These are phyloP conservation scores for Dicyrtoma fusca DNA, from an alignment of 2,888 invertebrate species.

Conservation along the genomic window DNA sequence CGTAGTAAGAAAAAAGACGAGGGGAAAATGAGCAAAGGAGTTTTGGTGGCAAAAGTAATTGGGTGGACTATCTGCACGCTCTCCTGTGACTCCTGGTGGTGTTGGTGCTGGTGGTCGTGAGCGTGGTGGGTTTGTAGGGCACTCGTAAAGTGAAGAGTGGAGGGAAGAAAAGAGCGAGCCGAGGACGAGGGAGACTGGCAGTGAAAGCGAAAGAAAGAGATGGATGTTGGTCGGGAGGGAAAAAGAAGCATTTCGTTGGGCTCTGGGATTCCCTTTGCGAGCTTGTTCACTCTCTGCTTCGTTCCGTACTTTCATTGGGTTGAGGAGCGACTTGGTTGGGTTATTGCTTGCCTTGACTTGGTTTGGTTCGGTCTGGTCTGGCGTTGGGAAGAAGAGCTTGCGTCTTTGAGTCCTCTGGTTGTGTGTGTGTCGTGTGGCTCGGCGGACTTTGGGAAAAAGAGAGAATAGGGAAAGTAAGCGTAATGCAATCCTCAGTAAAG, in stretches of 20 bases:
- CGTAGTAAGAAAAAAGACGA: constrained; percentile 7
- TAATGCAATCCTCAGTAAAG: constrained; percentile 40
- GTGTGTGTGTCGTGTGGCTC: background rate
- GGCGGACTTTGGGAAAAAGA: background rate
- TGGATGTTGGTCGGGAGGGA: background rate
- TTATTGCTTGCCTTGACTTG: background rate
- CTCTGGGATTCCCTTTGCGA: constrained; percentile 3
- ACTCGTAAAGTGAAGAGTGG: no score
- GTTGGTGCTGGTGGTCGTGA: no score
- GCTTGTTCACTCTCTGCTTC: no score
- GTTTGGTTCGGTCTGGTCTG: background rate
- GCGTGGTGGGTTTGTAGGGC: background rate
- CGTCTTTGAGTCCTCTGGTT: constrained; percentile 20
- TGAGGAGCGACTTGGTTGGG: background rate
- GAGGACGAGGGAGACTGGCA: background rate
- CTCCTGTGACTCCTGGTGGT: no score
- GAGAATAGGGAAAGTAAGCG: constrained; percentile 34
- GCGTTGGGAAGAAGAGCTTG: constrained; percentile 15
- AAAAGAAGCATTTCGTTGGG: background rate
- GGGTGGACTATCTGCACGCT: no score
- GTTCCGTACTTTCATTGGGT: constrained; percentile 1
- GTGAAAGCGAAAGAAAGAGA: background rate
- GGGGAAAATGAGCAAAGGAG: background rate
- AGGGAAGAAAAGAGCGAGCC: background rate
- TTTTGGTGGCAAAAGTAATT: background rate